Percentiles rank a stretch among this genome's conserved stretches.
These are phyloP conservation scores for Vulpes vulpes DNA, from an alignment of 2,113 vertebrate genomes.

Conservation along the genomic window DNA sequence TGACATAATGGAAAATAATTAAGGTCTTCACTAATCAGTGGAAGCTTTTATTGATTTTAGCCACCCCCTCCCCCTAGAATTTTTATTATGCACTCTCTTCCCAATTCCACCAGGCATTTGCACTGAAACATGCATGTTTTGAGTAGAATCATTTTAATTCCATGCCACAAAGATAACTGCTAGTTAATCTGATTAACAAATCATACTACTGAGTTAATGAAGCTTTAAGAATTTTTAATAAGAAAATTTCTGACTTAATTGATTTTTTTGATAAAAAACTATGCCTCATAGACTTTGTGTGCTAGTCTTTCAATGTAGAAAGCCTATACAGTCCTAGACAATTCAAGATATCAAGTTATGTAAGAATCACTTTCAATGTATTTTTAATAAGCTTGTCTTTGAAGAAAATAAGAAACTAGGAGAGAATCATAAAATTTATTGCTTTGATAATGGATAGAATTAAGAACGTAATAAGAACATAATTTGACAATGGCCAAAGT, in stretches of 20 bases:
- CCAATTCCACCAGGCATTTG: neutral
- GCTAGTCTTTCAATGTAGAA: neutral
- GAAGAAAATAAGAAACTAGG: neutral
- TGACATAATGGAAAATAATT: neutral
- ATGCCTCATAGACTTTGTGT: neutral
- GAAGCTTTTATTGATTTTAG: neutral
- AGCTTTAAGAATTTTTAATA: constrained; percentile 52
- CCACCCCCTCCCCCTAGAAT: neutral
- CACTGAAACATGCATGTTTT: neutral
- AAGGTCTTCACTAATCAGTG: neutral
- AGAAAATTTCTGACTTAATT: constrained; percentile 26
- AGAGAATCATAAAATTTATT: neutral
- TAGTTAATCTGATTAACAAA: constrained; percentile 46
- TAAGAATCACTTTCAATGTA: neutral
- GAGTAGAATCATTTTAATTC: neutral
- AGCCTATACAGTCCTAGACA: neutral
- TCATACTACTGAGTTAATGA: constrained; percentile 42
- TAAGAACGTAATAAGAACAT: neutral
- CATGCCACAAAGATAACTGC: neutral
- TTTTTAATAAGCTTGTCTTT: constrained; percentile 30
- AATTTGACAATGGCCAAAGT: neutral
- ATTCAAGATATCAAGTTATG: neutral
- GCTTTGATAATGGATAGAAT: neutral
- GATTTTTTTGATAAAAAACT: constrained; percentile 21
- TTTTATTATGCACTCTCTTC: neutral